Conservation (phyloP, 2,888 invertebrate species). For the Cylloceria caligata region DNA sequence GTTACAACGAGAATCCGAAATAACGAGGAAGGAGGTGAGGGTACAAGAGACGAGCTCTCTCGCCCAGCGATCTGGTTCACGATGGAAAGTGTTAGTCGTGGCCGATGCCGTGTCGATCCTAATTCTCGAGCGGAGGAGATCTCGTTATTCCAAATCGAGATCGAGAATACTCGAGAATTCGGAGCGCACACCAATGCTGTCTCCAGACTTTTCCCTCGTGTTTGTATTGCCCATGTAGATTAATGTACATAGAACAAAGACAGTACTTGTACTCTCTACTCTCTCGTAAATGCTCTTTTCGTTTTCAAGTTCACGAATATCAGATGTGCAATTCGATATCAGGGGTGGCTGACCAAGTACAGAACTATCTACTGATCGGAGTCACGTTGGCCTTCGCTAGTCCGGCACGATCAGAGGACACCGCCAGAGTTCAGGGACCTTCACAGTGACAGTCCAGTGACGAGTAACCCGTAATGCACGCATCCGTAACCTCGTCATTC, state of each 20-base stretch:
- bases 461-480: constrained; percentile 59
- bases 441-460: constrained; percentile 80
- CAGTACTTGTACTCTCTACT: neutral
- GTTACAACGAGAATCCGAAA: constrained; percentile 28
- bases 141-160: constrained; percentile 64
- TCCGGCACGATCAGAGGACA: constrained; percentile 40
- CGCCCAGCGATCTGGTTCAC: constrained; percentile 73
- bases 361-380: constrained; percentile 30
- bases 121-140: constrained; percentile 68
- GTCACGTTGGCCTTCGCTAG: constrained; percentile 23
- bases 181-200: constrained; percentile 10
- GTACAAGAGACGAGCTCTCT: constrained; percentile 45
- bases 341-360: constrained; percentile 47
- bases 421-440: constrained; percentile 79
- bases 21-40: constrained; percentile 33
- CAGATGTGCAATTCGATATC: constrained; percentile 9
- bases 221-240: neutral
- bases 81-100: constrained; percentile 73
- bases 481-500: constrained; percentile 59
- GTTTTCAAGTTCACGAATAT: constrained; percentile 52
- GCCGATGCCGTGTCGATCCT: constrained; percentile 67
- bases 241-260: too few relatives aligned
- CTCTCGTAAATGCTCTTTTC: neutral
- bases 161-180: constrained; percentile 57
- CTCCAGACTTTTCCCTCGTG: neutral